Base-by-base conservation (phyloP, 64 coral and sea anemone genomes). In the Dendronephthya gigantea region DNA sequence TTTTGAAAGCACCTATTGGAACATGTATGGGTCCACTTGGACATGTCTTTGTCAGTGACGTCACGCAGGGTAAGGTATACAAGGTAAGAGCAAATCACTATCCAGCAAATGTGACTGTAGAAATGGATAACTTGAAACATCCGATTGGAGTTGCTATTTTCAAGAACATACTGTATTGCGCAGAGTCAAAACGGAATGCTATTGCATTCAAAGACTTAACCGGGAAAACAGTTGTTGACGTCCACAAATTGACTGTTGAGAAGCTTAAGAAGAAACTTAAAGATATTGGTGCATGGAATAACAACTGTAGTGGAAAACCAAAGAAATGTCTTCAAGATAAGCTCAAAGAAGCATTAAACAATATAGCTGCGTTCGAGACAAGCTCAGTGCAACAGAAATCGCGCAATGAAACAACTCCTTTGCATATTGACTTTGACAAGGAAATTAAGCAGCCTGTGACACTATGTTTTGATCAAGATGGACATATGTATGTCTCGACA, bases 41-140 rank as follows among this genome's bases (percentile, higher is more conserved):
- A 83, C 81, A 88, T 88, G 39, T 82, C 0, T 88, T 88, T 88
- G 87, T 88, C 33, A 88, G 81, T 27, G 87, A 88, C 66, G 79
- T 83, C 14, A 37, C 81, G 11, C 28, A 83, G 49, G 87, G 87
- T 19, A 88, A 83, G 1, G 79, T 88, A 1, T 88, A 65, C 28
- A 88, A 88, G 51, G 81, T 83, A 30, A 39, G 40, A 39, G 86
- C 68, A 4, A 87, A 87, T 87, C 86, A 87, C 86, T 87, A 87
- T 47, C 86, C 41, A 22, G 86, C 39, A 76, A 87, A 87, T 87
- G 86, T 87, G n/a, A 87, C 86, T 17, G 41, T 81, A 19, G 86
- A 87, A 81, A 48, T 87, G 86, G 86, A 87, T 36, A 16, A 31
- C 39, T 87, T 87, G 41, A 12, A 87, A 81, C 86, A 32, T 1